Conservation (phyloP, 2,888 invertebrate genomes). For the Drosophila parthenogenetica region DNA sequence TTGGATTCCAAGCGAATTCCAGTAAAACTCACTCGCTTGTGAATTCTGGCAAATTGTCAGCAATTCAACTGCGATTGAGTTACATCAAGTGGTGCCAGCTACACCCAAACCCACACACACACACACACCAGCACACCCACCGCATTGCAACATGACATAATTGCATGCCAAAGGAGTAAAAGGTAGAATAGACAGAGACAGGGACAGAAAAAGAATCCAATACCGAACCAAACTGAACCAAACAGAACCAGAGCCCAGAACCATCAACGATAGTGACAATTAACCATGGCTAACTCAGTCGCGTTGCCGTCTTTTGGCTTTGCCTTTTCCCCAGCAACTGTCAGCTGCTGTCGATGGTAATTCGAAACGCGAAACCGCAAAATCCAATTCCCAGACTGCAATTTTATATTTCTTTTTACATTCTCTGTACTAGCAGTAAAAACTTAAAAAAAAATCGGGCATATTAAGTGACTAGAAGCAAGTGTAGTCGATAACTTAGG, state of each 20-base stretch:
- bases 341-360: constrained; percentile 79
- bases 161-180: constrained; percentile 44
- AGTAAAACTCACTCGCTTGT: constrained; percentile 55
- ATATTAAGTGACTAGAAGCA: background rate
- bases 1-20: constrained; percentile 63
- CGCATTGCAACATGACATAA: constrained; percentile 65
- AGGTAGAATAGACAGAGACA: constrained; percentile 3
- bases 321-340: constrained; percentile 26
- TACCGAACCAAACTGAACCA: constrained; percentile 2
- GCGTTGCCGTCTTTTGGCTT: constrained; percentile 38
- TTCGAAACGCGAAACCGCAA: constrained; percentile 80
- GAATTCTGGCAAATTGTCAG: constrained; percentile 69
- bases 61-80: constrained; percentile 58
- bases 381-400: constrained; percentile 79
- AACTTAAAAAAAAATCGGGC: background rate
- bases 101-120: constrained; percentile 5
- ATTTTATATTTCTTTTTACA: constrained; percentile 14
- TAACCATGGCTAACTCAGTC: constrained; percentile 72
- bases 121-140: constrained; percentile 47
- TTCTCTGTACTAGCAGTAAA: background rate
- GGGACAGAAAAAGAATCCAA: constrained; percentile 2
- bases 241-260: constrained; percentile 3
- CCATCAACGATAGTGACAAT: constrained; percentile 76
- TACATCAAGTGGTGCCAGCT: constrained; percentile 48
- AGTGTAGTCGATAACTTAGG: background rate